Percentiles rank a stretch among this genome's conserved stretches.
These are phyloP conservation scores for Epicampocera succincta DNA, from an alignment of 2,888 invertebrate genomes.

Conservation along the genomic window DNA sequence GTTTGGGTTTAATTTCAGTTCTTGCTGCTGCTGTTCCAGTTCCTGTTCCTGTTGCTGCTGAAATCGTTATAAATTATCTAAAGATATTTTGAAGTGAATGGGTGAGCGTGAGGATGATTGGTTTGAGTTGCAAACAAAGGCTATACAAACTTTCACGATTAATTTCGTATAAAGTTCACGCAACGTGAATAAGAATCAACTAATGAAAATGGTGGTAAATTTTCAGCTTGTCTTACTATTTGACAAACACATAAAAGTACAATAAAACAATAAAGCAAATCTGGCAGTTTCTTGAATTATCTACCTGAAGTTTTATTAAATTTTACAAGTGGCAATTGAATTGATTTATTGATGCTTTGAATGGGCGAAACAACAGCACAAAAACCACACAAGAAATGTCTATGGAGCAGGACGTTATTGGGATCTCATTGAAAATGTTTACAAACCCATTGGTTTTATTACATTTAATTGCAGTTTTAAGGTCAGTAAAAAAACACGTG, in stretches of 20 bases:
- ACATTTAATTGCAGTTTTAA: too few species aligned
- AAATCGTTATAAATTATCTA: conserved; percentile 40
- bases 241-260: conserved; percentile 27
- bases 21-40: conserved; percentile 3
- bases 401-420: too few species aligned
- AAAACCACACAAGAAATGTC: too few species aligned
- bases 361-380: not conserved
- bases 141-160: conserved; percentile 72
- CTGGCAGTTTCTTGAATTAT: conserved; percentile 34
- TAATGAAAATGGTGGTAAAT: conserved; percentile 54
- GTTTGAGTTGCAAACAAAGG: conserved; percentile 56
- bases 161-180: conserved; percentile 70
- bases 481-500: too few species aligned
- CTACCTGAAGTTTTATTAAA: not conserved
- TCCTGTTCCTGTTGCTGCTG: conserved; percentile 12
- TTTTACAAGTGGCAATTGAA: not conserved
- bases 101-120: conserved; percentile 5
- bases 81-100: conserved; percentile 5
- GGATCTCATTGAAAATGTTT: too few species aligned
- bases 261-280: conserved; percentile 49
- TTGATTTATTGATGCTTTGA: not conserved
- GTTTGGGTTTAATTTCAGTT: conserved; percentile 5
- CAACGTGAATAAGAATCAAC: conserved; percentile 55
- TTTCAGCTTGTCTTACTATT: conserved; percentile 53
- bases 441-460: too few species aligned